Evolutionary conservation across 2,113 vertebrate genomes (phyloP).

Genomic region (Donacobius atricapilla): DNA sequence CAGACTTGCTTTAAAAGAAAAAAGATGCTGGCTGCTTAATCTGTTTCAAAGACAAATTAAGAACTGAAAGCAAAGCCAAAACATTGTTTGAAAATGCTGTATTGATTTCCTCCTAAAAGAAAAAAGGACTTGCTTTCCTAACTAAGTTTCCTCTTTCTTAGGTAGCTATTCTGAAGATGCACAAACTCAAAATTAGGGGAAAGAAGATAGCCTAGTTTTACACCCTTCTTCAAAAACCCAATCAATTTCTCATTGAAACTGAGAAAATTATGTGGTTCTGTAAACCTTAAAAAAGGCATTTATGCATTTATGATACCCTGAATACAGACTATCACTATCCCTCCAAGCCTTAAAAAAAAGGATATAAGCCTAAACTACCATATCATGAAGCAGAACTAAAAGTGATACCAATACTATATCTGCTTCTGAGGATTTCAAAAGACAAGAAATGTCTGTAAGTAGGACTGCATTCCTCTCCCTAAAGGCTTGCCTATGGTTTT

Average conservation of each 20-base stretch:
- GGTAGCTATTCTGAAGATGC: neutral
- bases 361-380: neutral
- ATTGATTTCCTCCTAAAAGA: neutral
- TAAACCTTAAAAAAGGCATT: neutral
- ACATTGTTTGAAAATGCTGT: neutral
- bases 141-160: neutral
- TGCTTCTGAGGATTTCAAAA: neutral
- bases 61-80: neutral
- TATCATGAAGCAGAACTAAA: neutral
- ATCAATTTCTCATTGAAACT: neutral
- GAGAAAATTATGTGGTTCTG: neutral
- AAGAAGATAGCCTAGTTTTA: neutral
- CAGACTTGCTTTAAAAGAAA: neutral
- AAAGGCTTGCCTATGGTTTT: neutral
- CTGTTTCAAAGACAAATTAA: neutral
- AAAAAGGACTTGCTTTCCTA: neutral
- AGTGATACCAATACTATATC: neutral
- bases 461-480: neutral
- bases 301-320: neutral
- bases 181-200: neutral
- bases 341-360: neutral
- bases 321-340: neutral
- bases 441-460: neutral
- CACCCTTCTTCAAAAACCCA: neutral
- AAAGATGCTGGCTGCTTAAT: neutral